Percentiles rank a stretch among this genome's conserved stretches.
Conservation (phyloP, 2,888 invertebrate genomes). For the Cephus spinipes region DNA sequence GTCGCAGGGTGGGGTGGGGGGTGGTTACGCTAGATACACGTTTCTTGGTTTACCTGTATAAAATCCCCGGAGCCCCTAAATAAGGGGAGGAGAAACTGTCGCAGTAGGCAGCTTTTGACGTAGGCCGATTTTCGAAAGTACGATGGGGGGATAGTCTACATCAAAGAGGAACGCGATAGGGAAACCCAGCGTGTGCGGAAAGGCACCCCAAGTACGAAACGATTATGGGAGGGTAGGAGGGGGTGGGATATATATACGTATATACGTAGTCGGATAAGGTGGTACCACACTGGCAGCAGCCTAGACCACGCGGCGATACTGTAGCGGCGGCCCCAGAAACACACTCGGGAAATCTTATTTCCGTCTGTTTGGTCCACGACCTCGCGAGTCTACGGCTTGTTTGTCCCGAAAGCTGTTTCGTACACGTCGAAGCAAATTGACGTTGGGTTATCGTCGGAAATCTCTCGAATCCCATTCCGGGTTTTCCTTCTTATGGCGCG, state of each 20-base stretch:
- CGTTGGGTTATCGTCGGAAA: conserved; percentile 4
- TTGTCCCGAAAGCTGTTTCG: conserved; percentile 8
- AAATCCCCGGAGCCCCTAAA: not conserved
- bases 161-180: not conserved
- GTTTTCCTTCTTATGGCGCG: conserved; percentile 1
- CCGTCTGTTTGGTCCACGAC: not conserved
- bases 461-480: conserved; percentile 6
- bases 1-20: not conserved
- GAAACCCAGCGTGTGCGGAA: not conserved
- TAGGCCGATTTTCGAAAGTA: not conserved
- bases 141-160: not conserved
- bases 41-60: not conserved
- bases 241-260: not conserved
- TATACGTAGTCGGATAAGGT: not conserved
- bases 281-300: not conserved
- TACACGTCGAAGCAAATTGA: conserved; percentile 9
- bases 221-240: not conserved
- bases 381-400: conserved; percentile 5
- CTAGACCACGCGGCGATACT: not conserved
- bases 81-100: not conserved
- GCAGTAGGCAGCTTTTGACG: not conserved
- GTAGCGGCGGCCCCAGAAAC: not conserved
- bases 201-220: not conserved
- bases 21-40: not conserved
- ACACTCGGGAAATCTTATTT: conserved; percentile 7